Evolutionary conservation across 2,888 invertebrate genomes (phyloP).

Genomic region (Xestia ashworthii): DNA sequence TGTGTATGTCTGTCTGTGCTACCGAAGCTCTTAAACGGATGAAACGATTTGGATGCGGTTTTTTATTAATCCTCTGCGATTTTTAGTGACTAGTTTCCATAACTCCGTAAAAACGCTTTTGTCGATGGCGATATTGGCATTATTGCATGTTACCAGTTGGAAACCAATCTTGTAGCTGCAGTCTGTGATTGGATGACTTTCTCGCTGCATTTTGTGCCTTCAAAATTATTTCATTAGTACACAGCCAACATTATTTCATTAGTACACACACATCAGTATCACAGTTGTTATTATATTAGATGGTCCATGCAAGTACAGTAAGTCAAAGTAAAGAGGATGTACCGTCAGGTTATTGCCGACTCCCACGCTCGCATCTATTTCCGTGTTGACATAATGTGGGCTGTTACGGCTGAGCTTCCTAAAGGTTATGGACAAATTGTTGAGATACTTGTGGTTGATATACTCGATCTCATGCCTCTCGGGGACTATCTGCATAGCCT

Average conservation of each 20-base stretch:
- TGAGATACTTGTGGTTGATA: conserved; percentile 58
- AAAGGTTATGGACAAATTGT: conserved; percentile 50
- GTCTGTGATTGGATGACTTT: neutral
- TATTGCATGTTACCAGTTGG: neutral
- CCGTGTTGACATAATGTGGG: conserved; percentile 64
- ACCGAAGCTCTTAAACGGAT: no score
- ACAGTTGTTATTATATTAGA: neutral
- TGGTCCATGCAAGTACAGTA: no score
- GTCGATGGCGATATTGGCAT: neutral
- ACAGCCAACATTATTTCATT: no score
- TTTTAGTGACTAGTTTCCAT: neutral
- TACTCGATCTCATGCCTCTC: conserved; percentile 64
- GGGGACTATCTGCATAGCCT: conserved; percentile 63
- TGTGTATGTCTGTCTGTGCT: no score
- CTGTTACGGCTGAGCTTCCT: conserved; percentile 58
- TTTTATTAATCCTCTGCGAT: neutral
- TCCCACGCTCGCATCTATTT: conserved; percentile 34
- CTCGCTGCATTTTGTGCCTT: neutral
- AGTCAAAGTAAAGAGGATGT: neutral
- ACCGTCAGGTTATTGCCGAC: conserved; percentile 66
- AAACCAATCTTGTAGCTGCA: neutral
- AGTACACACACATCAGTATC: no score
- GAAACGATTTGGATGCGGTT: no score
- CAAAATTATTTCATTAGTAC: neutral
- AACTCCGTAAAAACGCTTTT: neutral